Base-by-base conservation (phyloP, 2,797 vertebrate genomes). In the Macroramphosus scolopax region DNA sequence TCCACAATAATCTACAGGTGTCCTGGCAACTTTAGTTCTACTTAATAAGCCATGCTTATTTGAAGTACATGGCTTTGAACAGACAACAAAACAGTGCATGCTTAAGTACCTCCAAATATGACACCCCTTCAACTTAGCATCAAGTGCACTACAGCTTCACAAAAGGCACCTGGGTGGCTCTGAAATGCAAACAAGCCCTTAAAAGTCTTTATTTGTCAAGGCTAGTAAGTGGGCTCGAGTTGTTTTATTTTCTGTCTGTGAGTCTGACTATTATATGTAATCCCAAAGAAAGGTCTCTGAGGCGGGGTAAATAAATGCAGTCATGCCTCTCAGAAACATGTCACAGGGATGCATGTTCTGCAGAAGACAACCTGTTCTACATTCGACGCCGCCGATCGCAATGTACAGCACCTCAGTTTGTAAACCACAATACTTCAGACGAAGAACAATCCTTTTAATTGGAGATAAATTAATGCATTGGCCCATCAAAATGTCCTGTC, bases 161-260 rank as follows among this genome's bases (percentile, higher is more conserved):
- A 81, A 81, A 82, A 82, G 70, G 68, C 85, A 84, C 79, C 82
- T 84, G 78, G 75, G 74, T 81, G 75, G 76, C 79, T 82, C 79
- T 81, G 80, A 86, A 81, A 87, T 81, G 74, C 84, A 87, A 85
- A 88, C 82, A 85, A 72, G 72, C 75, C 73, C 69, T 81, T 56
- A 18, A 64, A 72, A 61, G 75, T 80, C 72, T 78, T 80, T 73
- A 67, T 77, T 50, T 81, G 70, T 76, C 77, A 71, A 65, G 68
- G 76, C 57, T 75, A 78, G 61, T 69, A 69, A 82, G 82, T 80
- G 68, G 67, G 73, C 77, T 79, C 6, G 30, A 70, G 68, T 70
- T 78, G 63, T 77, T 75, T 78, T 68, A 51, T 44, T 76, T 75
- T 70, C 67, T 69, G 66, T 58, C 50, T 71, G 54, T 51, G 63